Evolutionary conservation across 1,140 invertebrate genomes (phyloP).

Genomic region (Aphaenogaster rudis): DNA sequence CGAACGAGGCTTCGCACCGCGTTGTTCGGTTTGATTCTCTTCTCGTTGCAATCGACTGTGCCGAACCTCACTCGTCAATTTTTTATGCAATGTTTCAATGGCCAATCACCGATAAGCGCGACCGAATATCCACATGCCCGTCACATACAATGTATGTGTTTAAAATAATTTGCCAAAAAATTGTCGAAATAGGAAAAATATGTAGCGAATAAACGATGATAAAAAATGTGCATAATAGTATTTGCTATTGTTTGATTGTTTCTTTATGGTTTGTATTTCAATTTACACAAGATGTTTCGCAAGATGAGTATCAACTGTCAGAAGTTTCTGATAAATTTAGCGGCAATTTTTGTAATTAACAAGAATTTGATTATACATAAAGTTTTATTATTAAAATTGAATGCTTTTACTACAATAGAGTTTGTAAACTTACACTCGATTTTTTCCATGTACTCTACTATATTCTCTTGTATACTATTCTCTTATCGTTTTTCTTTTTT

Average conservation of each 20-base stretch:
- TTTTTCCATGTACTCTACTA: not conserved
- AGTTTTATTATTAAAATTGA: slow-evolving; percentile 6
- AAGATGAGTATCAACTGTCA: not conserved
- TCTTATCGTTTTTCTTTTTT: not conserved
- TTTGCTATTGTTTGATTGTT: not conserved
- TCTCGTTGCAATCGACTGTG: slow-evolving; percentile 27
- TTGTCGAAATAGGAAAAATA: not conserved
- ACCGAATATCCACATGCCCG: not conserved
- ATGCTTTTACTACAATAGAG: not conserved
- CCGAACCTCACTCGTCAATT: slow-evolving; percentile 41
- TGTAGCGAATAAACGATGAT: not conserved
- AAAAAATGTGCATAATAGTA: not conserved
- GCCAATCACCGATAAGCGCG: slow-evolving; percentile 37
- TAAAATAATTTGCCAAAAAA: slow-evolving; percentile 33
- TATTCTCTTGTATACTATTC: not conserved
- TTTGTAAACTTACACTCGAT: not conserved
- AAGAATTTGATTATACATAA: not conserved
- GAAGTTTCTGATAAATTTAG: not conserved
- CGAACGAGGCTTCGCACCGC: slow-evolving; percentile 34
- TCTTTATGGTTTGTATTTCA: not conserved
- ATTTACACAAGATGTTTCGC: not conserved
- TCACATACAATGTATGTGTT: not conserved
- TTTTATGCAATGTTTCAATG: slow-evolving; percentile 52
- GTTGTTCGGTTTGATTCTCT: slow-evolving; percentile 50
- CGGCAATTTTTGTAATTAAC: not conserved